Conservation (phyloP, 1,140 invertebrate genomes). For the Oryzaephilus surinamensis region DNA sequence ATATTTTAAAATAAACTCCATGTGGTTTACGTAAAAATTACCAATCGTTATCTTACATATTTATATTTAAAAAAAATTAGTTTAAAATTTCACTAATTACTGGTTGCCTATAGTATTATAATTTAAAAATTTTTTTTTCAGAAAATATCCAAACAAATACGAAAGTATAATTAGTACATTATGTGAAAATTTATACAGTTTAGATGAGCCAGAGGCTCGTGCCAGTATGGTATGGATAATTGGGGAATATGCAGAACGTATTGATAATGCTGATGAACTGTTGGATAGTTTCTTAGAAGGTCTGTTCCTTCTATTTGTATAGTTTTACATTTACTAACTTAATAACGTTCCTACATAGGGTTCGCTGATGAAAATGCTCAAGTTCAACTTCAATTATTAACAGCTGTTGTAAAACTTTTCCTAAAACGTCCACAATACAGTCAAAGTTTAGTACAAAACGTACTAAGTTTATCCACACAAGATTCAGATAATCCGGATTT, state of each 20-base stretch:
- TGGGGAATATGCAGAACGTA: conserved; percentile 97
- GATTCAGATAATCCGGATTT: conserved; percentile 99
- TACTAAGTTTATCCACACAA: conserved; percentile 86
- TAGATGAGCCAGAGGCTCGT: conserved; percentile 97
- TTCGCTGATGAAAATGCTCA: conserved; percentile 99
- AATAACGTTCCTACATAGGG: conserved; percentile 37
- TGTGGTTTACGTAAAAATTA: too few relatives aligned
- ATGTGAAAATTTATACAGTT: conserved; percentile 97
- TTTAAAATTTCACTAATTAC: not conserved
- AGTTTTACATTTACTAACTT: not conserved
- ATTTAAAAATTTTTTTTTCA: too few relatives aligned
- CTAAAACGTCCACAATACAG: conserved; percentile 96
- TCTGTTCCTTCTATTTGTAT: not conserved
- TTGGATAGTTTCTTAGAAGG: conserved; percentile 97
- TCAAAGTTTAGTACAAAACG: conserved; percentile 94
- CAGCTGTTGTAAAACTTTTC: conserved; percentile 98
- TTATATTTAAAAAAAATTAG: not conserved
- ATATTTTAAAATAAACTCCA: too few relatives aligned
- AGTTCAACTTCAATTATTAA: conserved; percentile 93
- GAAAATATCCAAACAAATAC: conserved; percentile 99
- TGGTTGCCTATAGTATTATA: too few relatives aligned
- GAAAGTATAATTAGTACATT: conserved; percentile 99
- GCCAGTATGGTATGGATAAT: conserved; percentile 99
- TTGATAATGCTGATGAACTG: conserved; percentile 98
- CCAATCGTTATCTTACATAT: not conserved